Percentiles rank a stretch among this genome's conserved stretches.
These are phyloP conservation scores for Drosophila limbata DNA, from an alignment of 2,888 invertebrate species.

Conservation along the genomic window DNA sequence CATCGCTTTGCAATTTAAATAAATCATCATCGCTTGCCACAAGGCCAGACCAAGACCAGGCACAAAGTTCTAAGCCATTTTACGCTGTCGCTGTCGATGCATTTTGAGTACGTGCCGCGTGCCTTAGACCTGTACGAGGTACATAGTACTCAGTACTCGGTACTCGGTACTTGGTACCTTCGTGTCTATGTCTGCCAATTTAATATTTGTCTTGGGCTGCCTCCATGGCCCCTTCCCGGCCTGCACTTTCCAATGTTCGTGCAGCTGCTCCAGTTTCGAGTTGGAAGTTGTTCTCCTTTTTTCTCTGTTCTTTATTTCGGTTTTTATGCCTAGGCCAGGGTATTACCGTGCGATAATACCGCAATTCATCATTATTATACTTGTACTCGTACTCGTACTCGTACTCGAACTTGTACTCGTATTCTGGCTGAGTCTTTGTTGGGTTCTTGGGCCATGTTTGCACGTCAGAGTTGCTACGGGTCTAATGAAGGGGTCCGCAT, in stretches of 20 bases:
- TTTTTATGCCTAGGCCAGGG: slow-evolving; percentile 54
- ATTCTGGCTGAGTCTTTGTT: slow-evolving; percentile 8
- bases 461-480: slow-evolving; percentile 44
- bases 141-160: slow-evolving; percentile 24
- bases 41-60: slow-evolving; percentile 4
- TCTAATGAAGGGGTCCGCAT: slow-evolving; percentile 74
- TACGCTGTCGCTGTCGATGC: slow-evolving; percentile 63
- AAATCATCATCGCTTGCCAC: slow-evolving; percentile 77
- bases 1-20: slow-evolving; percentile 81
- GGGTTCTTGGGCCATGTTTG: slow-evolving; percentile 40
- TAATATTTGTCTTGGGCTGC: slow-evolving; percentile 67
- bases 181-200: slow-evolving; percentile 58
- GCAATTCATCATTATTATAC: slow-evolving; percentile 83
- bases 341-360: slow-evolving; percentile 80
- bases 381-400: slow-evolving; percentile 23
- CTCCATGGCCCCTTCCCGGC: slow-evolving; percentile 24
- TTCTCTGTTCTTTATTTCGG: slow-evolving; percentile 18
- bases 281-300: slow-evolving; percentile 24
- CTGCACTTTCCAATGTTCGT: slow-evolving; percentile 73
- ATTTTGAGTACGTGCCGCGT: slow-evolving; percentile 66
- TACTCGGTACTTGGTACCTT: slow-evolving; percentile 31
- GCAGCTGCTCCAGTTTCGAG: slow-evolving; percentile 70
- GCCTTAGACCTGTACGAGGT: slow-evolving; percentile 34
- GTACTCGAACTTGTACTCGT: slow-evolving; percentile 33
- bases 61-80: slow-evolving; percentile 33